phyloP scores from a whole-genome alignment of 1,140 invertebrate species.

The Grapholita molesta region DNA sequence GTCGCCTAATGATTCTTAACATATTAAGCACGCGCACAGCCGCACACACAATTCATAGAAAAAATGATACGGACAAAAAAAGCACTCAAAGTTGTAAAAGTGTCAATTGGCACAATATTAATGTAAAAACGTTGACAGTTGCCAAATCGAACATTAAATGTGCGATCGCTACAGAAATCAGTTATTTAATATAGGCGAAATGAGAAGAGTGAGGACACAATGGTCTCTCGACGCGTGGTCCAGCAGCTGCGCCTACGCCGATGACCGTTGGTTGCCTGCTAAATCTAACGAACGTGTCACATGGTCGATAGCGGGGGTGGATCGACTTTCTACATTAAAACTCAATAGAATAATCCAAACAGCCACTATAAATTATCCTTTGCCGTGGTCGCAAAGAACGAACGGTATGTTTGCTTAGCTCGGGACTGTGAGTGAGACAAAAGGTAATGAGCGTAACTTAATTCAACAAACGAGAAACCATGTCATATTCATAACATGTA shows the following conservation, averaged over 20 bases:
- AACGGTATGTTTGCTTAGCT: not conserved
- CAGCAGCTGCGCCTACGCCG: not conserved
- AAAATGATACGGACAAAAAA: not conserved
- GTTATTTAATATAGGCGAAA: not conserved
- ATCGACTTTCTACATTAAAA: not conserved
- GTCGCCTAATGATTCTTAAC: too few relatives aligned
- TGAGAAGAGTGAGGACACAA: not conserved
- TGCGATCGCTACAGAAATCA: not conserved
- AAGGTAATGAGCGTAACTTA: not conserved
- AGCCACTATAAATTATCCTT: not conserved
- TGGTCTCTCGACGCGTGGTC: not conserved
- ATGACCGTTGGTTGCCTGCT: not conserved
- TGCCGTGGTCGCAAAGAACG: not conserved
- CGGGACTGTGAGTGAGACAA: not conserved
- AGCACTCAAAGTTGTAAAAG: not conserved
- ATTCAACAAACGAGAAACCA: not conserved
- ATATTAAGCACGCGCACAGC: too few relatives aligned
- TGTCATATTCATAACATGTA: not conserved
- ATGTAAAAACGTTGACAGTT: not conserved
- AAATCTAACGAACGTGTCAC: not conserved
- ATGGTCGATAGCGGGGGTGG: not conserved
- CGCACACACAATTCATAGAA: too few relatives aligned
- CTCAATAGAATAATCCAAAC: not conserved
- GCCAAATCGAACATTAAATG: not conserved
- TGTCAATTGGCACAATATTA: not conserved